Evolutionary conservation across 2,797 vertebrate species (phyloP).

Genomic region (Adelosebastes latens): DNA sequence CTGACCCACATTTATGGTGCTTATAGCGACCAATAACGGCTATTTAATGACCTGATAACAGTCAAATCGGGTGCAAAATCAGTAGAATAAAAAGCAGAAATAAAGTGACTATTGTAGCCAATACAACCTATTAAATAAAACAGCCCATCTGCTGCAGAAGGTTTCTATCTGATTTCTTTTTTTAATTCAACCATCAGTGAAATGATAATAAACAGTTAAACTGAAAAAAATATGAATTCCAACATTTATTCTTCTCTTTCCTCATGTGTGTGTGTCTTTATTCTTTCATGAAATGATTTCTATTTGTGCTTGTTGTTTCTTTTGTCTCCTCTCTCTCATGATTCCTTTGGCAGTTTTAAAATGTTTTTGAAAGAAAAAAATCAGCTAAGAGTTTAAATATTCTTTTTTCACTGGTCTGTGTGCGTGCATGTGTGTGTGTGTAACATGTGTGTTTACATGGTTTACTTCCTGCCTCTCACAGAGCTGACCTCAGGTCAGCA

Average conservation of each 20-base stretch:
- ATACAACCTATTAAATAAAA: background rate
- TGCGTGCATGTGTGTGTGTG: background rate
- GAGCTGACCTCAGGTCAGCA: constrained; percentile 33
- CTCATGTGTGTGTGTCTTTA: background rate
- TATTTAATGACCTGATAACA: too few species aligned
- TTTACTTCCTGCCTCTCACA: constrained; percentile 7
- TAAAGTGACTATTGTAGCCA: too few species aligned
- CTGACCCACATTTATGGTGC: too few species aligned
- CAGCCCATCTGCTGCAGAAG: background rate
- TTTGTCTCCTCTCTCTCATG: background rate
- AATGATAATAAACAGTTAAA: background rate
- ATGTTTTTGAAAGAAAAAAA: background rate
- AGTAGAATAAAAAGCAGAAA: too few species aligned
- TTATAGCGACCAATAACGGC: accelerated
- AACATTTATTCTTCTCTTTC: background rate
- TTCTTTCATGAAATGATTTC: background rate
- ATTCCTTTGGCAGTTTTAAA: background rate
- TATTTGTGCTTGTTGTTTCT: background rate
- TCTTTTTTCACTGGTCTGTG: background rate
- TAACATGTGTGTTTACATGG: constrained; percentile 7
- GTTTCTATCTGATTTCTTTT: background rate
- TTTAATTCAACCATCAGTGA: background rate
- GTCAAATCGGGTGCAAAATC: too few species aligned
- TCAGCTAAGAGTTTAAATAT: background rate
- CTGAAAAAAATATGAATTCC: too few species aligned